phyloP scores from a whole-genome alignment of 2,888 invertebrate genomes.

The Fragum whitleyi region DNA sequence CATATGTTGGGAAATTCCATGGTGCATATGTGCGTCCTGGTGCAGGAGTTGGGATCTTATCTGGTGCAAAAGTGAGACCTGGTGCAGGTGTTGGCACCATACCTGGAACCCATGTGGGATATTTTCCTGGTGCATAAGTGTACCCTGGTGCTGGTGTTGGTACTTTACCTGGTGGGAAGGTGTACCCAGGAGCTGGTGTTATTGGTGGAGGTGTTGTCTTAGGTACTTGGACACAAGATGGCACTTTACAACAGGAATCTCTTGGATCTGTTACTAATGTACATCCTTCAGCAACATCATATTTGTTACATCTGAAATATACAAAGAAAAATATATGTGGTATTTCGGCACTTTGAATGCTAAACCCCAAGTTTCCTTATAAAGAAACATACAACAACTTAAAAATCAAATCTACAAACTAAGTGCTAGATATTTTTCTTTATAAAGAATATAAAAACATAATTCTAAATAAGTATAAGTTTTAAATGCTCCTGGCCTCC shows the following conservation, averaged over 20 bases:
- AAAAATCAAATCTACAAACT: too few relatives aligned
- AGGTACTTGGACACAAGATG: conserved; percentile 56
- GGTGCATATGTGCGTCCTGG: conserved; percentile 57
- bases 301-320: conserved; percentile 63
- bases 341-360: too few relatives aligned
- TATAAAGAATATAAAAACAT: too few relatives aligned
- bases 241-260: conserved; percentile 69
- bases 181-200: conserved; percentile 55
- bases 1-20: conserved; percentile 55
- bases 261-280: conserved; percentile 65
- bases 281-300: conserved; percentile 63
- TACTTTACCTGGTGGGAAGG: conserved; percentile 44
- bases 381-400: too few relatives aligned
- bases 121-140: conserved; percentile 60
- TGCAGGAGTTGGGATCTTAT: conserved; percentile 58
- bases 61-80: conserved; percentile 59
- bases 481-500: too few relatives aligned
- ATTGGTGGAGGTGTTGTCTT: conserved; percentile 48
- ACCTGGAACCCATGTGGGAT: conserved; percentile 60
- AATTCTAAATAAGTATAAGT: too few relatives aligned
- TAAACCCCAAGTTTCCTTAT: too few relatives aligned
- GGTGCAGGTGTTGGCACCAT: conserved; percentile 62
- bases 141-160: conserved; percentile 60
- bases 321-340: background rate
- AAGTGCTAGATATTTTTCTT: too few relatives aligned